phyloP scores from a whole-genome alignment of 2,113 vertebrate genomes.

The Xerus inauris region DNA sequence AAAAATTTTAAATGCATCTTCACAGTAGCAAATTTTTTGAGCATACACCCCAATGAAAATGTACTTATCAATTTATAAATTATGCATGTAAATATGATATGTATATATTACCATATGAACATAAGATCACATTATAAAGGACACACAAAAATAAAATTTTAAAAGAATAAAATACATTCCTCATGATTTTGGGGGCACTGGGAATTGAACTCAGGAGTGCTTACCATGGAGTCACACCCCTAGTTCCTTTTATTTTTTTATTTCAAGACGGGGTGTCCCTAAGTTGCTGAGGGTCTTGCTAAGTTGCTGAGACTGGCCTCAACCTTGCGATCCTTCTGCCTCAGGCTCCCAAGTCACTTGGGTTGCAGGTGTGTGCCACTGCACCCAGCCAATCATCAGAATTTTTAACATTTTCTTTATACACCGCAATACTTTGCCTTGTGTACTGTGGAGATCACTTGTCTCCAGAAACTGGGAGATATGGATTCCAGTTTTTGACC shows the following conservation, averaged over 20 bases:
- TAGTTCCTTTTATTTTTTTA: no score
- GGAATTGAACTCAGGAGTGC: no score
- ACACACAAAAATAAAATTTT: not conserved
- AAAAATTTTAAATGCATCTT: not conserved
- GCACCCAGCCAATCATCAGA: not conserved
- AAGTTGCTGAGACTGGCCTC: no score
- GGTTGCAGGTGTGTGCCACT: no score
- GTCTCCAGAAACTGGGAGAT: not conserved
- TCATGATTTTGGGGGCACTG: no score
- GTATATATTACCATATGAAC: not conserved
- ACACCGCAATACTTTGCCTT: not conserved
- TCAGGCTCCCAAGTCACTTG: no score
- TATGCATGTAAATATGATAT: not conserved
- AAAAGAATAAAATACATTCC: not conserved
- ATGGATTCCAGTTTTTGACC: not conserved
- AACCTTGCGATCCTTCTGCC: no score
- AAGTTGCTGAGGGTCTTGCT: no score
- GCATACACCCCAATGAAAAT: not conserved
- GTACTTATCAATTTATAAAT: constrained; percentile 6
- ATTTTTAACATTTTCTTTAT: not conserved
- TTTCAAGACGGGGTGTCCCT: no score
- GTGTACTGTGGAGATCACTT: not conserved
- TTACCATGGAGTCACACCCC: no score
- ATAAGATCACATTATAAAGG: not conserved
- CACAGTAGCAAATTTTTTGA: not conserved